Evolutionary conservation across 2,797 vertebrate species (phyloP).

Genomic region (Epinephelus malabaricus): DNA sequence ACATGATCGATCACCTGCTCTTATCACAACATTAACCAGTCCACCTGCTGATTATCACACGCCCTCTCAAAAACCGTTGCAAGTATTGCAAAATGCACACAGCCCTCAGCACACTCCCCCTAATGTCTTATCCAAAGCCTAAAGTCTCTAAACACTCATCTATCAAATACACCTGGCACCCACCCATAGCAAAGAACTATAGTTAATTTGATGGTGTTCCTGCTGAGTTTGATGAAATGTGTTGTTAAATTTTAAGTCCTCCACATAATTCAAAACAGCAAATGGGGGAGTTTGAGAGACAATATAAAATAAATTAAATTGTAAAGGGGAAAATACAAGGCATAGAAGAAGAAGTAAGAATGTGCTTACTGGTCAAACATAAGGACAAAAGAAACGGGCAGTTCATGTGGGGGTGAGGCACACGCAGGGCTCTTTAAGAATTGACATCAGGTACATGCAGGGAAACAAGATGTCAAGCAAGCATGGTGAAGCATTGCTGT

Average conservation of each 20-base stretch:
- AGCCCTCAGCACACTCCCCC: conserved; percentile 8
- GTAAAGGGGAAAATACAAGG: not conserved
- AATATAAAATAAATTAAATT: not conserved
- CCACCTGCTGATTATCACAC: conserved; percentile 78
- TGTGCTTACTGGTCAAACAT: not conserved
- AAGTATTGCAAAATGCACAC: conserved; percentile 48
- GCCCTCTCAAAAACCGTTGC: conserved; percentile 28
- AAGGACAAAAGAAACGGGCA: conserved; percentile 3
- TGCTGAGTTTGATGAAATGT: conserved; percentile 7
- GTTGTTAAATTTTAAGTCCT: not conserved
- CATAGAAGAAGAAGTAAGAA: not conserved
- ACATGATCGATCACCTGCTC: conserved; percentile 53
- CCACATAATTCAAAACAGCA: not conserved
- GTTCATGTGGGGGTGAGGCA: conserved; percentile 10
- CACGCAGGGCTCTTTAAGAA: conserved; percentile 19
- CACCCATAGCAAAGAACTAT: conserved; percentile 8
- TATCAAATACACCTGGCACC: conserved; percentile 60
- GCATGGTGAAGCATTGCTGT: conserved; percentile 1
- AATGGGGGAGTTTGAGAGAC: not conserved
- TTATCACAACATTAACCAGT: conserved; percentile 67
- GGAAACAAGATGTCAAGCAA: conserved; percentile 43
- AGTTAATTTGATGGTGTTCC: conserved; percentile 9
- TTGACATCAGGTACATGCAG: conserved; percentile 36
- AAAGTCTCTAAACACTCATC: conserved; percentile 62
- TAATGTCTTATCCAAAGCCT: conserved; percentile 66